Conservation (phyloP, 1,140 invertebrate species). For the Centruroides sculpturatus region DNA sequence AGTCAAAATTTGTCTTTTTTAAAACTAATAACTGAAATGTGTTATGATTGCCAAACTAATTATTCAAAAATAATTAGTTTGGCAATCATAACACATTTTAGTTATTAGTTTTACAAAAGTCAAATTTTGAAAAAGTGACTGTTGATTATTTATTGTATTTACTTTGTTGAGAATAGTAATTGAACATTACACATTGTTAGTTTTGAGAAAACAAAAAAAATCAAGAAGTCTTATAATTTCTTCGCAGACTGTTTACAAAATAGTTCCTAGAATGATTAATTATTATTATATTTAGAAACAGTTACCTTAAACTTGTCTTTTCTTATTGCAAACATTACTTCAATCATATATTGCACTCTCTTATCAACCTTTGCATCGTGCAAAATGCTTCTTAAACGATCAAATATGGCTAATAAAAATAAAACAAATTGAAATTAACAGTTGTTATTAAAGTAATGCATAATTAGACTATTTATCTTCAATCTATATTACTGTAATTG, state of each 20-base stretch:
- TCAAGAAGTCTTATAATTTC: too few relatives aligned
- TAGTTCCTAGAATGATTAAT: neutral
- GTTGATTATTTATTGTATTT: neutral
- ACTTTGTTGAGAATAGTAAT: too few relatives aligned
- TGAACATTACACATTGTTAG: too few relatives aligned
- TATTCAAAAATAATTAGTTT: too few relatives aligned
- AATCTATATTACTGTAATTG: too few relatives aligned
- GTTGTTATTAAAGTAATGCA: neutral
- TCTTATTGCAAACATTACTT: slow-evolving; percentile 80
- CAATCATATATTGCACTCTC: slow-evolving; percentile 95
- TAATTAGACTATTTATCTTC: too few relatives aligned
- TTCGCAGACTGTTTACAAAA: too few relatives aligned
- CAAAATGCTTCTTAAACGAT: slow-evolving; percentile 81
- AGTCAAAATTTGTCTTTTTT: neutral
- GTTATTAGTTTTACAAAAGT: too few relatives aligned
- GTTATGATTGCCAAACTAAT: neutral
- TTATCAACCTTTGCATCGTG: slow-evolving; percentile 86
- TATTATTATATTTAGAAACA: neutral
- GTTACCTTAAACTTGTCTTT: slow-evolving; percentile 80
- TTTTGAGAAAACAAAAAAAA: neutral
- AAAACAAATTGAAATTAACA: neutral
- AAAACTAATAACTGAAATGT: neutral
- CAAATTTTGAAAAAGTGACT: too few relatives aligned
- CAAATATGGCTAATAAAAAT: slow-evolving; percentile 66
- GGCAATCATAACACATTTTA: too few relatives aligned